A percentile compares a stretch with the other conserved stretches of the same genome.
phyloP scores from a whole-genome alignment of 2,113 vertebrate species.

The Galeopterus variegatus region DNA sequence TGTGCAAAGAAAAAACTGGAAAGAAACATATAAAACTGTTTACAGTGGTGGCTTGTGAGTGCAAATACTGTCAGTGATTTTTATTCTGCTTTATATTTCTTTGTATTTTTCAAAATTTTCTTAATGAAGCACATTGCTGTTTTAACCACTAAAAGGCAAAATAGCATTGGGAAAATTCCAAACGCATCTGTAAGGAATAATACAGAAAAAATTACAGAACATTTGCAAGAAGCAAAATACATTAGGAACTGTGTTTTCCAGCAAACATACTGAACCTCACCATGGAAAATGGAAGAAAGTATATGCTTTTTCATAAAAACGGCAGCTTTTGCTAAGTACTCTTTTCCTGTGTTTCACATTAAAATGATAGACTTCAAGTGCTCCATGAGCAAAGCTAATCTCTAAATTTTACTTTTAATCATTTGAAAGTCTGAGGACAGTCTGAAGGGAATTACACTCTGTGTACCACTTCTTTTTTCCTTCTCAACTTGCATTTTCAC shows the following conservation, averaged over 20 bases:
- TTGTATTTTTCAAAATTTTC: constrained; percentile 33
- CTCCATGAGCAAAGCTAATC: background rate
- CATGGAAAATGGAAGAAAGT: background rate
- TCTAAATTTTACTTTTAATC: background rate
- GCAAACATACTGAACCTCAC: background rate
- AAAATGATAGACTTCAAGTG: background rate
- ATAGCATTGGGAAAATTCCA: background rate
- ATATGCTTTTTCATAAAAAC: background rate
- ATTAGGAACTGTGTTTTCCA: background rate
- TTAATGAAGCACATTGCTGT: background rate
- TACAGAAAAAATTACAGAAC: background rate
- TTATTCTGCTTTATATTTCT: background rate
- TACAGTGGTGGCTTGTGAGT: background rate
- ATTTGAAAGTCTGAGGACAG: background rate
- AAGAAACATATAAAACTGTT: background rate
- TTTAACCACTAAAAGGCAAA: constrained; percentile 10
- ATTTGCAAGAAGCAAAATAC: background rate
- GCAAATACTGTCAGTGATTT: background rate
- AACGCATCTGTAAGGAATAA: background rate
- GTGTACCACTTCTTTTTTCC: background rate
- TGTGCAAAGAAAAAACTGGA: background rate
- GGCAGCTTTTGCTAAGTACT: background rate
- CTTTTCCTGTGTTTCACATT: background rate
- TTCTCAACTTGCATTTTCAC: constrained; percentile 13
- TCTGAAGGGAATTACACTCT: background rate